Evolutionary conservation across 2,113 vertebrate species (phyloP).

Genomic region (Sebastes fasciatus): DNA sequence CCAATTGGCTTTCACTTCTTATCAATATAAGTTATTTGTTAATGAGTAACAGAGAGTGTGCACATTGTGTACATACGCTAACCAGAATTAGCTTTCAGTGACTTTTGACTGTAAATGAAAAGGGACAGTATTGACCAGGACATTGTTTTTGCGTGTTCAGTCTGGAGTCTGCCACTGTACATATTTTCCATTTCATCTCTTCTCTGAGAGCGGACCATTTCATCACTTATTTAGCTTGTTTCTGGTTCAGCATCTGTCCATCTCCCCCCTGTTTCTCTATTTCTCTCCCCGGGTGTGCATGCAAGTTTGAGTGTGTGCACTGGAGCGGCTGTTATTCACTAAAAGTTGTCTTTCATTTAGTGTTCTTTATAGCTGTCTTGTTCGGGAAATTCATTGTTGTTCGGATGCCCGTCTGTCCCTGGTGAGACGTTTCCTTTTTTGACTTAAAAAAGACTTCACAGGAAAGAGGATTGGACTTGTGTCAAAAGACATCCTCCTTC

Average conservation of each 20-base stretch:
- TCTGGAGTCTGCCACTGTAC: slow-evolving; percentile 39
- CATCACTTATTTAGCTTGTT: slow-evolving; percentile 76
- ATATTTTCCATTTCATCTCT: slow-evolving; percentile 65
- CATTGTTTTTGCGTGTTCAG: slow-evolving; percentile 32
- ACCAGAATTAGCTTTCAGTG: not conserved
- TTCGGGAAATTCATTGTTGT: slow-evolving; percentile 37
- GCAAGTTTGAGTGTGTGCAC: slow-evolving; percentile 52
- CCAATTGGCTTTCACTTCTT: no score
- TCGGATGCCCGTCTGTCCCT: slow-evolving; percentile 9
- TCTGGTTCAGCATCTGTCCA: slow-evolving; percentile 71
- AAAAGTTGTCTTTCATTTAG: slow-evolving; percentile 60
- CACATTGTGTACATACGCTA: not conserved
- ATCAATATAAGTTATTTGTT: not conserved
- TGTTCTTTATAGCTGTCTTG: slow-evolving; percentile 21
- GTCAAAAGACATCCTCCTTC: slow-evolving; percentile 5
- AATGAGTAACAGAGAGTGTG: not conserved
- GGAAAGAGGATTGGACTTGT: slow-evolving; percentile 24
- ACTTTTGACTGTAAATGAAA: slow-evolving; percentile 29
- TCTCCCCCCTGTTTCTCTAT: slow-evolving; percentile 55
- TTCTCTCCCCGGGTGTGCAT: slow-evolving; percentile 56
- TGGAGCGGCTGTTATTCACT: slow-evolving; percentile 50
- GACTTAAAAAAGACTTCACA: slow-evolving; percentile 19
- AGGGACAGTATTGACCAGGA: slow-evolving; percentile 35
- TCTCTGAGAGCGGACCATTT: slow-evolving; percentile 48
- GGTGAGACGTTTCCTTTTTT: slow-evolving; percentile 27